Percentiles rank a stretch among this genome's conserved stretches.
phyloP scores from a whole-genome alignment of 2,113 vertebrate species.

The Eupsittula cactorum region DNA sequence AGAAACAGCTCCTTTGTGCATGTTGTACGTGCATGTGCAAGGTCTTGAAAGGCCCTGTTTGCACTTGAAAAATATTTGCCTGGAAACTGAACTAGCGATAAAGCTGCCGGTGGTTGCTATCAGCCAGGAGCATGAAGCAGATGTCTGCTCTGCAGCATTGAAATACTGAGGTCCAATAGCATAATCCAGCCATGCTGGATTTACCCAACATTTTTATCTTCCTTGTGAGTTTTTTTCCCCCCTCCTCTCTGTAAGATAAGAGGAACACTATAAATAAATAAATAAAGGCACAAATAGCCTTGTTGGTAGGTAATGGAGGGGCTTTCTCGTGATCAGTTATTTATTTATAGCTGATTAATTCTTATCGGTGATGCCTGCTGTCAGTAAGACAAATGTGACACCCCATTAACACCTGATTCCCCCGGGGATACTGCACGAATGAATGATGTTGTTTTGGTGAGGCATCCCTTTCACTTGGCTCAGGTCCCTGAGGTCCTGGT shows the following conservation, averaged over 20 bases:
- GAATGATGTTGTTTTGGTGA: neutral
- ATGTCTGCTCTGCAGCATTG: neutral
- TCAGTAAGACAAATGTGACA: conserved; percentile 15
- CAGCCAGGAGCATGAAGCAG: conserved; percentile 30
- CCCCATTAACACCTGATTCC: neutral
- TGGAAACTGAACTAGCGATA: neutral
- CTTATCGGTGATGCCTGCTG: conserved; percentile 38
- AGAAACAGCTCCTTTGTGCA: neutral
- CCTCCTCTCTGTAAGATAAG: conserved; percentile 11
- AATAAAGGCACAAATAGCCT: neutral
- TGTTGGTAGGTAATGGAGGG: neutral
- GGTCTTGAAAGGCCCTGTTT: neutral
- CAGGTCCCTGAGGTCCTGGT: neutral
- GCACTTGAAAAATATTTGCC: conserved; percentile 1
- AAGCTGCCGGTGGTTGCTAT: conserved; percentile 2
- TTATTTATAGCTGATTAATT: conserved; percentile 26
- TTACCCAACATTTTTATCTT: conserved; percentile 47
- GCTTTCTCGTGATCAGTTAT: neutral
- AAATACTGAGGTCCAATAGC: neutral
- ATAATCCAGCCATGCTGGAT: conserved; percentile 29
- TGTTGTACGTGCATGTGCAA: neutral
- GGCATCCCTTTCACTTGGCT: neutral
- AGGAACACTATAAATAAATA: neutral
- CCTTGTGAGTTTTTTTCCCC: neutral
- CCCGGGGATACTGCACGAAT: neutral